A percentile compares a stretch with the other conserved stretches of the same genome.
Conservation (phyloP, 2,888 invertebrate genomes). For the Salpingus planirostris region DNA sequence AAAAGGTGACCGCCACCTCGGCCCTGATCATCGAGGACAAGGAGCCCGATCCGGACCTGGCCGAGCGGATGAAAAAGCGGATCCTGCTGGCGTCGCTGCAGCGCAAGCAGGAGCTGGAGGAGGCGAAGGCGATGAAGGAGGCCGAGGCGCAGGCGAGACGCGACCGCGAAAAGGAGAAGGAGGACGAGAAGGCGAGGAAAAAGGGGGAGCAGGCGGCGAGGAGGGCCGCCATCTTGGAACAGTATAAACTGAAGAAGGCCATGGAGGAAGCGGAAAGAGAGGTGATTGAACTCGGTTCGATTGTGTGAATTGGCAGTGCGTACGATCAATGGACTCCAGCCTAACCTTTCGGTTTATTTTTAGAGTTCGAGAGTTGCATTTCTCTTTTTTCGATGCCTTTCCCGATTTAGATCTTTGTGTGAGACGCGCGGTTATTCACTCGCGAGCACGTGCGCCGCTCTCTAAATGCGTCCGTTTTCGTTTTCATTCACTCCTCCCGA, state of each 20-base stretch:
- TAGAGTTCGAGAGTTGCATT: constrained; percentile 3
- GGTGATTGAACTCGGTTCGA: constrained; percentile 43
- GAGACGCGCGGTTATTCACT: too few species aligned
- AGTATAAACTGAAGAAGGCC: constrained; percentile 88
- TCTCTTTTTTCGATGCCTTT: too few species aligned
- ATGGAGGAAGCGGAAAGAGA: constrained; percentile 86
- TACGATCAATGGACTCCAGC: constrained; percentile 1
- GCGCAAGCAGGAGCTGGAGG: constrained; percentile 85
- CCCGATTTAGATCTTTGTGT: too few species aligned
- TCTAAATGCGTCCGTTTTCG: neutral
- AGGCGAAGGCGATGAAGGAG: constrained; percentile 75
- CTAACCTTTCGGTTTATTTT: constrained; percentile 5
- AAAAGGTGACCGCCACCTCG: constrained; percentile 39
- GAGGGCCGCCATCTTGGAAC: constrained; percentile 80
- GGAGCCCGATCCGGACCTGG: constrained; percentile 65
- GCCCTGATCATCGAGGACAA: constrained; percentile 62
- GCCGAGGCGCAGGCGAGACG: constrained; percentile 66
- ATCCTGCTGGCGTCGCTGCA: constrained; percentile 84
- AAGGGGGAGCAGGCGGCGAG: constrained; percentile 78
- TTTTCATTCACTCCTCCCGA: too few species aligned
- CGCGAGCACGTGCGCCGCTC: neutral
- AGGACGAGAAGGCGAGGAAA: constrained; percentile 65
- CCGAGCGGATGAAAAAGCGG: constrained; percentile 83
- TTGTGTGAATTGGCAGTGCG: constrained; percentile 1
- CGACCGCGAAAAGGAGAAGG: constrained; percentile 67